These are phyloP conservation scores for Rhopilema esculentum DNA, from an alignment of 30 jellyfish, hydroid and myxozoan species.

Conservation along the genomic window DNA sequence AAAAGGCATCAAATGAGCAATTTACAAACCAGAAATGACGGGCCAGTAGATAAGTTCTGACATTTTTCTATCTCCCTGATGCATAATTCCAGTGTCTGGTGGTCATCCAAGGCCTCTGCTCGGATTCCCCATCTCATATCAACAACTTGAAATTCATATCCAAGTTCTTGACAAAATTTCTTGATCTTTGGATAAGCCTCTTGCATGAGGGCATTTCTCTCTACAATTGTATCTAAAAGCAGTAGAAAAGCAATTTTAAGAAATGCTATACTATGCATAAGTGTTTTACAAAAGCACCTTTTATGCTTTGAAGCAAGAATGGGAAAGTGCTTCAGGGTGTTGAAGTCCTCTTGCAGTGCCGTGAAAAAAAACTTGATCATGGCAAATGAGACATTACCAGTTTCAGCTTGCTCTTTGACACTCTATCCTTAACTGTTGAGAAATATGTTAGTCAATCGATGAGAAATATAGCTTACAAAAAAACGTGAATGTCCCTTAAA, in stretches of 20 bases:
- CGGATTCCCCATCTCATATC: conserved; percentile 91
- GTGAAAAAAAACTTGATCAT: too few relatives aligned
- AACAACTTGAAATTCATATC: conserved; percentile 78
- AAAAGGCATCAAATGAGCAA: too few relatives aligned
- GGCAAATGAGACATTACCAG: too few relatives aligned
- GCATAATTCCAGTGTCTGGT: conserved; percentile 66
- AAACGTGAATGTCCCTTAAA: too few relatives aligned
- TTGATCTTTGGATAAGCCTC: conserved; percentile 65
- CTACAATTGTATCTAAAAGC: conserved; percentile 64
- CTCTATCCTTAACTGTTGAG: too few relatives aligned
- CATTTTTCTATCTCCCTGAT: conserved; percentile 72
- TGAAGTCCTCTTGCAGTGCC: too few relatives aligned
- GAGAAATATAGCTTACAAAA: too few relatives aligned
- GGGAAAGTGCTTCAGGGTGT: too few relatives aligned
- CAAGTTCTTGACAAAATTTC: conserved; percentile 71
- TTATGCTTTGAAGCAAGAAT: too few relatives aligned
- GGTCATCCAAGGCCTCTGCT: conserved; percentile 81
- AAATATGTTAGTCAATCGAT: too few relatives aligned
- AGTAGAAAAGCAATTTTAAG: neutral
- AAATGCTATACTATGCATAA: neutral
- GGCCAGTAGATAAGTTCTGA: conserved; percentile 75
- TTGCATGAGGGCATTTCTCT: conserved; percentile 76
- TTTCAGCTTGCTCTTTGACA: too few relatives aligned
- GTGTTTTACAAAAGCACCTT: neutral
- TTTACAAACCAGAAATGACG: conserved; percentile 73